Evolutionary conservation across 1,140 invertebrate species (phyloP), one percentile per base, ranked within the genome.

Genomic region (Acromyrmex echinatior): DNA sequence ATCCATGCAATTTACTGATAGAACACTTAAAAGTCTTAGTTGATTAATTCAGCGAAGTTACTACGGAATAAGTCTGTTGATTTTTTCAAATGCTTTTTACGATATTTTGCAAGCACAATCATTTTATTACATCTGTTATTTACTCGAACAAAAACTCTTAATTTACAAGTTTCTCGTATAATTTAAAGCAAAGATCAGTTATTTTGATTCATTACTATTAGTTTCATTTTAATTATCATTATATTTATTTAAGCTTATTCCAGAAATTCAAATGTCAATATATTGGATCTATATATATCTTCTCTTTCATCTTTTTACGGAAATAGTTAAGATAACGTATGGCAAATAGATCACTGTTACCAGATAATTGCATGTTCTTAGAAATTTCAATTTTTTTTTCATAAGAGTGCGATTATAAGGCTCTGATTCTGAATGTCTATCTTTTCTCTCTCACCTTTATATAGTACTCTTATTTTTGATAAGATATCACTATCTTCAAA

Each of bases 401-500:
- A 68, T 12, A 14, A 80, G 12, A 62, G 35, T 35, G 45, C 77
- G 62, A 80, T 80, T 53, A 28, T 16, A 56, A 51, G 62, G 28
- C 28, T 35, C 28, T 35, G 56, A 80, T 68, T 66, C 28, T 14
- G 28, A 65, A 12, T 51, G 39, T 66, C 45, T 35, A 66, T 10
- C 21, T 49, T 58, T 63, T 80, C 21, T 49, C 49, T 35, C 5
- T 7, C 2, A 28, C 53, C n/a, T 14, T 5, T 78, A 35, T 68
- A 56, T 53, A 21, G 65, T 65, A 31, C 12, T 65, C 10, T 45
- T 63, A 65, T 12, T 51, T 14, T 1, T 6, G 77, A 80, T 80
- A 80, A 80, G 77, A 56, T 80, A 80, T 16, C 49, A 28, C 28
- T n/a, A 80, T 80, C 45, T 66, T 66, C 28, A 53, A 66, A 80